Conservation (phyloP, 30 jellyfish, hydroid and myxozoan species). For the Cassiopea andromeda region DNA sequence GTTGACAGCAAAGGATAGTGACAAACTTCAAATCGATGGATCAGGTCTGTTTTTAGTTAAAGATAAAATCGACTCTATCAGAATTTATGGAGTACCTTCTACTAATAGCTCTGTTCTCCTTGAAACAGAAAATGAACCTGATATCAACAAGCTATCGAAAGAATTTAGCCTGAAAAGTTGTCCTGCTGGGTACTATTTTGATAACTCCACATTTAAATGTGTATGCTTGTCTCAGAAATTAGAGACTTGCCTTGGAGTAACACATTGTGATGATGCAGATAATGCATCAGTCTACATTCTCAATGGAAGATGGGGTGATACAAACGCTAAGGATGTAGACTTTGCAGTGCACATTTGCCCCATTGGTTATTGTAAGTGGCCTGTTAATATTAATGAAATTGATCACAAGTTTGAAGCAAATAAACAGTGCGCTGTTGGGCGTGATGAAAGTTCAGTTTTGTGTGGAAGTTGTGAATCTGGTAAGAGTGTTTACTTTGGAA, state of each 20-base stretch:
- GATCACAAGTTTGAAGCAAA: conserved; percentile 13
- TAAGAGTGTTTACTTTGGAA: conserved; percentile 68
- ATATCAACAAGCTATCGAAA: background rate
- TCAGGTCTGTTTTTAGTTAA: conserved; percentile 33
- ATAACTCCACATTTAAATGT: conserved; percentile 15
- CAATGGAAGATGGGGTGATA: conserved; percentile 75
- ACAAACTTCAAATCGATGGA: conserved; percentile 29
- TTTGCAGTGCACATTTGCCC: conserved; percentile 50
- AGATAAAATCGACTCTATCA: conserved; percentile 45
- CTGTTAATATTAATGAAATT: conserved; percentile 6
- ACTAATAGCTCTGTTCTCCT: conserved; percentile 16
- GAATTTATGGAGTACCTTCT: conserved; percentile 40
- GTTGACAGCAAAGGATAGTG: conserved; percentile 15
- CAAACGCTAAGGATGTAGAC: background rate
- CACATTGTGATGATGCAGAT: conserved; percentile 31
- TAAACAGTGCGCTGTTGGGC: conserved; percentile 59
- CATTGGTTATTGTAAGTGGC: conserved; percentile 22
- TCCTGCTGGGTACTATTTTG: conserved; percentile 71
- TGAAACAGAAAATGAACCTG: conserved; percentile 72
- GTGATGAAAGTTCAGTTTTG: conserved; percentile 55
- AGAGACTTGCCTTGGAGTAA: conserved; percentile 46
- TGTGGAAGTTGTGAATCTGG: conserved; percentile 75
- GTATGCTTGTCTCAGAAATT: conserved; percentile 49
- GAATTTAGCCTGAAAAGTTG: conserved; percentile 43
- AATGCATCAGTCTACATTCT: conserved; percentile 39